A percentile compares a stretch with the other conserved stretches of the same genome.
These are phyloP conservation scores for Hemaris fuciformis DNA, from an alignment of 2,888 invertebrate genomes.

Conservation along the genomic window DNA sequence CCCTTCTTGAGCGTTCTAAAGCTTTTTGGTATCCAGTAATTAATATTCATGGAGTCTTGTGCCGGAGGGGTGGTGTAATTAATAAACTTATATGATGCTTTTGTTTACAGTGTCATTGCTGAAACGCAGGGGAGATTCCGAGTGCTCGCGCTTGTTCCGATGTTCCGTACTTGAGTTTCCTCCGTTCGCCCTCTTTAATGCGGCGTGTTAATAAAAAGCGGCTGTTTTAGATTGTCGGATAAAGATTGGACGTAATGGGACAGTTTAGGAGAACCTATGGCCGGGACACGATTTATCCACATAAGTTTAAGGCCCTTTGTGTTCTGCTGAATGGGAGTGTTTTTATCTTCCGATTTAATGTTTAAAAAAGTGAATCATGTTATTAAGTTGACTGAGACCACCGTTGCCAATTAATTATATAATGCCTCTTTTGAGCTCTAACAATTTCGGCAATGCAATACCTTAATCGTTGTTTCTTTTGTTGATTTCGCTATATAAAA, in stretches of 20 bases:
- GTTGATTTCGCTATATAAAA: too few relatives aligned
- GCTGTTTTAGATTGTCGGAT: not conserved
- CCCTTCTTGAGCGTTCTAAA: constrained; percentile 80
- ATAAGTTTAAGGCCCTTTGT: not conserved
- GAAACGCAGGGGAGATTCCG: constrained; percentile 57
- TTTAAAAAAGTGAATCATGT: too few relatives aligned
- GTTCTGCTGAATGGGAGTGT: not conserved
- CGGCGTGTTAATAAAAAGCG: not conserved
- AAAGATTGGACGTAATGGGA: not conserved
- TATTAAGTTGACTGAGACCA: too few relatives aligned
- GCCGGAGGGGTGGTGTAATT: constrained; percentile 79
- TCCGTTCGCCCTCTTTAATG: constrained; percentile 18
- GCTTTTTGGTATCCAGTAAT: constrained; percentile 81
- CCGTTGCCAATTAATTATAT: too few relatives aligned
- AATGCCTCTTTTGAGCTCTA: too few relatives aligned
- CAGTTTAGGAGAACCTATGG: not conserved
- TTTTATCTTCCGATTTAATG: not conserved
- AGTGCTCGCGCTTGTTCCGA: constrained; percentile 41
- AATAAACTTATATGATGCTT: constrained; percentile 82
- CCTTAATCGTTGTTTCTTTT: too few relatives aligned
- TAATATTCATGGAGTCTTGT: constrained; percentile 80
- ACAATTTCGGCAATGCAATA: too few relatives aligned
- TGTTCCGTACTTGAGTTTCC: constrained; percentile 30
- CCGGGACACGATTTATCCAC: not conserved
- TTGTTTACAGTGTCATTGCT: constrained; percentile 79